phyloP scores from a whole-genome alignment of 1,140 invertebrate genomes.

The Drosophila tsacasi region DNA sequence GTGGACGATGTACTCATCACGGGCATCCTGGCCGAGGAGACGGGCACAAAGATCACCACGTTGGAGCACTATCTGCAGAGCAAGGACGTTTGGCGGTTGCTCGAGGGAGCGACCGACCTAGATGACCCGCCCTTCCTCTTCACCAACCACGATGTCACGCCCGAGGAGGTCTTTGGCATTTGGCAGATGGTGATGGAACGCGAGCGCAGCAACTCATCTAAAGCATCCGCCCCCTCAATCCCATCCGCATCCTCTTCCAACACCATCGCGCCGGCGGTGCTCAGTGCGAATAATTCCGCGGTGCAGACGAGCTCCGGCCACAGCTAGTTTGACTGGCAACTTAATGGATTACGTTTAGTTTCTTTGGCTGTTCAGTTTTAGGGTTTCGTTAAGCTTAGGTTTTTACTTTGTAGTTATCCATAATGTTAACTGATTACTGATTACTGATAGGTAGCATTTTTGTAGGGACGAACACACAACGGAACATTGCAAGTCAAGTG shows the following conservation, averaged over 20 bases:
- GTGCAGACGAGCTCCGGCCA: constrained; percentile 28
- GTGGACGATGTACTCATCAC: constrained; percentile 94
- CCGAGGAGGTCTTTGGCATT: constrained; percentile 85
- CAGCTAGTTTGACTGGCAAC: constrained; percentile 53
- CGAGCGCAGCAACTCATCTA: constrained; percentile 21
- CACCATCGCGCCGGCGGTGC: neutral
- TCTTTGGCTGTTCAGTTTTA: constrained; percentile 53
- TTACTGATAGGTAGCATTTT: constrained; percentile 62
- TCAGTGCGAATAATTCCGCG: constrained; percentile 13
- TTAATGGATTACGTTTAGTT: constrained; percentile 34
- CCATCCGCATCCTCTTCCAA: constrained; percentile 16
- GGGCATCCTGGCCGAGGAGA: constrained; percentile 88
- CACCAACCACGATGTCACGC: constrained; percentile 86
- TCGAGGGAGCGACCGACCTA: constrained; percentile 61
- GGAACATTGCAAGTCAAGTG: constrained; percentile 73
- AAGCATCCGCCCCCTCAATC: constrained; percentile 21
- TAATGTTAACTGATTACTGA: constrained; percentile 38
- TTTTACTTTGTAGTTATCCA: constrained; percentile 38
- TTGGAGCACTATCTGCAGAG: constrained; percentile 86
- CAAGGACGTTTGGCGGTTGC: constrained; percentile 58
- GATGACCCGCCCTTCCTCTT: constrained; percentile 86
- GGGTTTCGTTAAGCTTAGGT: constrained; percentile 46
- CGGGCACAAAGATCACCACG: constrained; percentile 87
- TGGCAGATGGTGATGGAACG: constrained; percentile 73
- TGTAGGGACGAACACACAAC: constrained; percentile 23